Conservation (phyloP, 2,113 vertebrate genomes). For the Oxyruncus cristatus region DNA sequence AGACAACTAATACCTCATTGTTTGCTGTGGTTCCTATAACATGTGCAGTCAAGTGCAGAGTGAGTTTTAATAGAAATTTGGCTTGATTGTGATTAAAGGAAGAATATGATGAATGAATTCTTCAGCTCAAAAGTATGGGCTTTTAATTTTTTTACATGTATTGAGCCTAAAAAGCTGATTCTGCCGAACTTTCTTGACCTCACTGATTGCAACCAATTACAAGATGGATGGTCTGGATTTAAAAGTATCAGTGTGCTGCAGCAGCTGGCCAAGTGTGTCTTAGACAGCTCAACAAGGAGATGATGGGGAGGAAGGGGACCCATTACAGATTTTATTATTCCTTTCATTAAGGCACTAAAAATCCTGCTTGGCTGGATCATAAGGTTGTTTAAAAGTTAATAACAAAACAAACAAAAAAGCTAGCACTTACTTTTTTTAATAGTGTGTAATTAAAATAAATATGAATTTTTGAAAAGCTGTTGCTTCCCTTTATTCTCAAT, state of each 20-base stretch:
- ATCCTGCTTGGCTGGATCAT: background rate
- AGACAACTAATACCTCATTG: background rate
- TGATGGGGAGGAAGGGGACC: background rate
- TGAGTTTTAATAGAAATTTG: slow-evolving; percentile 35
- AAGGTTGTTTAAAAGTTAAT: background rate
- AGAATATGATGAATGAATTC: slow-evolving; percentile 9
- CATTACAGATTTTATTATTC: background rate
- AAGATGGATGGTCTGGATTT: background rate
- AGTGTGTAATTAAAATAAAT: background rate
- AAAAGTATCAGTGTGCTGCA: background rate
- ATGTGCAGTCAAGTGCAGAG: background rate
- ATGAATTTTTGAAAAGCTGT: background rate
- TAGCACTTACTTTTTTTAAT: background rate
- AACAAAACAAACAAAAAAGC: background rate
- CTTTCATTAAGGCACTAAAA: background rate
- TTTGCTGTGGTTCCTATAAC: background rate
- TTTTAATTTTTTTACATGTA: background rate
- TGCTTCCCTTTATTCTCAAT: background rate
- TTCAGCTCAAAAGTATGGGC: background rate
- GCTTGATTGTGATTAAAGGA: slow-evolving; percentile 17
- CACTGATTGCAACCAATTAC: background rate
- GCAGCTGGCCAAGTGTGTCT: background rate
- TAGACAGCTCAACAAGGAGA: background rate
- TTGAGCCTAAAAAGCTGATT: background rate
- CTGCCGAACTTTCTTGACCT: background rate